These are phyloP conservation scores for Stenodera caucasica DNA, from an alignment of 2,888 invertebrate species.

Conservation along the genomic window DNA sequence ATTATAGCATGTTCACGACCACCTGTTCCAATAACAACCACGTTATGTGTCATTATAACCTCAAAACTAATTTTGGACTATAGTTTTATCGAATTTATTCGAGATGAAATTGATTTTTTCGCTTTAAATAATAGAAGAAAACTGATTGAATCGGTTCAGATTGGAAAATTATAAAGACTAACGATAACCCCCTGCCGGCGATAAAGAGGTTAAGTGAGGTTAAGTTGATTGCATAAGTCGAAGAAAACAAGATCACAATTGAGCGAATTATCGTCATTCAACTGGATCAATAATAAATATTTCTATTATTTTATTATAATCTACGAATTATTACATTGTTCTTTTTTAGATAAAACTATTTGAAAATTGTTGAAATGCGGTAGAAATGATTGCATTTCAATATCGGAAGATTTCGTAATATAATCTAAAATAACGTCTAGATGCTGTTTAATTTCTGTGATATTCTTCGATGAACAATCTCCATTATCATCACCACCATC, in stretches of 20 bases:
- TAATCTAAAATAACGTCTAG: background rate
- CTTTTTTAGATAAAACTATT: background rate
- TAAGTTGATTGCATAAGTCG: background rate
- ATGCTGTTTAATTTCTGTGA: background rate
- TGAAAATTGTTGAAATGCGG: background rate
- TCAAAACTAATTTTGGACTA: background rate
- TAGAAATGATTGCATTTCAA: background rate
- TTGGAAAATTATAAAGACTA: background rate
- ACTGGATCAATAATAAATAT: background rate
- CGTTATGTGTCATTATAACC: slow-evolving; percentile 56
- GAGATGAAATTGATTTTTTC: too few species aligned
- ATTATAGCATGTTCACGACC: slow-evolving; percentile 95
- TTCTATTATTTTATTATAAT: background rate
- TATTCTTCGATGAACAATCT: background rate
- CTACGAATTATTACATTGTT: background rate
- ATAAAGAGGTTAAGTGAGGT: background rate
- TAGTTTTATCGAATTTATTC: background rate
- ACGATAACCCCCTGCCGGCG: background rate
- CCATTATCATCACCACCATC: background rate
- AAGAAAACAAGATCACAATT: too few species aligned
- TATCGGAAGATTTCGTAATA: background rate
- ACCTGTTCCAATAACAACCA: slow-evolving; percentile 87
- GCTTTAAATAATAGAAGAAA: background rate
- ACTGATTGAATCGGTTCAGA: background rate
- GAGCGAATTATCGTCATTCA: background rate